These are phyloP conservation scores for Schizopygopsis pylzovi DNA, from an alignment of 2,797 vertebrate genomes.

Conservation along the genomic window DNA sequence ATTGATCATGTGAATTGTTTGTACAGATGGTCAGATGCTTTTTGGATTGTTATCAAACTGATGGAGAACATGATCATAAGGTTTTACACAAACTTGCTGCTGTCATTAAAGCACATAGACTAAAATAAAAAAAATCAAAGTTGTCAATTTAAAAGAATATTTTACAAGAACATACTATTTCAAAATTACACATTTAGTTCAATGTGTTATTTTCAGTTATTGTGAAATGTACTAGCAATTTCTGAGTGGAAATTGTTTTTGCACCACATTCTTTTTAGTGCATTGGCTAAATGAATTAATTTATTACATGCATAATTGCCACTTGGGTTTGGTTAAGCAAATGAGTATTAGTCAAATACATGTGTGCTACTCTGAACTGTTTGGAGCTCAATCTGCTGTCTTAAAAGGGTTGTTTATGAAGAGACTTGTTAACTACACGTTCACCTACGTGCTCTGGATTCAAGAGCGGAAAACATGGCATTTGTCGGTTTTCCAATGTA, in stretches of 20 bases:
- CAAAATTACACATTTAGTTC: neutral
- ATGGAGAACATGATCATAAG: neutral
- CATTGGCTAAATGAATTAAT: neutral
- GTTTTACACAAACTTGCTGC: conserved; percentile 1
- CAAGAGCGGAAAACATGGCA: conserved; percentile 1
- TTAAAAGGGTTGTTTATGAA: conserved; percentile 8
- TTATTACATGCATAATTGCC: neutral
- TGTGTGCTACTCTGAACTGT: neutral
- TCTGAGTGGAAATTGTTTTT: neutral
- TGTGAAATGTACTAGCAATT: neutral
- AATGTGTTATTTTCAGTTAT: neutral
- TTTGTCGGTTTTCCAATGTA: conserved; percentile 50
- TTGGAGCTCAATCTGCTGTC: neutral
- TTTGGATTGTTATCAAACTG: neutral
- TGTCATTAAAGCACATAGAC: neutral
- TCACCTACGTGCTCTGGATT: neutral
- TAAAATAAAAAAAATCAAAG: neutral
- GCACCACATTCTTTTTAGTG: neutral
- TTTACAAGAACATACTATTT: neutral
- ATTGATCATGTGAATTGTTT: neutral
- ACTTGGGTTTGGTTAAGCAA: neutral
- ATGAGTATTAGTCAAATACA: neutral
- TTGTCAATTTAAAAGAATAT: neutral
- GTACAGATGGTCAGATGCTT: neutral
- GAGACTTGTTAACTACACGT: conserved; percentile 1